Evolutionary conservation across 1,140 invertebrate species (phyloP), one percentile per base, ranked within the genome.

Genomic region (Diplogasteroides magnus): DNA sequence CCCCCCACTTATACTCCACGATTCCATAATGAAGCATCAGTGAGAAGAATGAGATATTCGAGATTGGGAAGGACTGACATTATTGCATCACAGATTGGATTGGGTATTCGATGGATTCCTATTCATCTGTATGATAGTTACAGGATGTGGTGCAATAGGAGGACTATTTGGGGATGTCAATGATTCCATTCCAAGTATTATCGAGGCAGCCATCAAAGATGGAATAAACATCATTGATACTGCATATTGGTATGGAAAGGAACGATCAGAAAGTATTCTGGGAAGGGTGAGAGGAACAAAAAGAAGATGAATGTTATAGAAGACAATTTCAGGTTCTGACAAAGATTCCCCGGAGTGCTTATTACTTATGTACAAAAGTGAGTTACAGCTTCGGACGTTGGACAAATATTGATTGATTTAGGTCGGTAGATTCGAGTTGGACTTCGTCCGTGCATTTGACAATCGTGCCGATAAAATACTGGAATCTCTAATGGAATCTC

Each of bases 181-280:
- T 66, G 67, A 81, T 56, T 68, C 66, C 0, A 69, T 68, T 23
- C 69, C 37, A 31, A 48, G 27, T 61, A 88, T 90, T 0, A 86
- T 95, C 48, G 85, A 87, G 57, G 84, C 88, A 74, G 89, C 89
- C 2, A 83, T 95, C 23, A 89, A 87, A 79, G 85, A 84, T 32
- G 93, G 93, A 1, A 87, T 96, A 25, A 96, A 96, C 85, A 93
- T 91, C 74, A 89, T 96, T 63, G 93, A 96, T 81, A 94, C 91
- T 0, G 90, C 89, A 1, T 91, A 91, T 0, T 94, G 89, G 88
- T 96, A 96, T 83, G 92, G 93, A 0, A 78, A 86, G 58, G 85
- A 86, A n/a, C 82, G 84, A 72, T 86, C 85, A 56, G 92, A 96
- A 84, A 85, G 85, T 74, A 84, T 90, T 29, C 83, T 95, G 13